Base-by-base conservation (phyloP, 2,888 invertebrate genomes). In the Drosophila siamana region DNA sequence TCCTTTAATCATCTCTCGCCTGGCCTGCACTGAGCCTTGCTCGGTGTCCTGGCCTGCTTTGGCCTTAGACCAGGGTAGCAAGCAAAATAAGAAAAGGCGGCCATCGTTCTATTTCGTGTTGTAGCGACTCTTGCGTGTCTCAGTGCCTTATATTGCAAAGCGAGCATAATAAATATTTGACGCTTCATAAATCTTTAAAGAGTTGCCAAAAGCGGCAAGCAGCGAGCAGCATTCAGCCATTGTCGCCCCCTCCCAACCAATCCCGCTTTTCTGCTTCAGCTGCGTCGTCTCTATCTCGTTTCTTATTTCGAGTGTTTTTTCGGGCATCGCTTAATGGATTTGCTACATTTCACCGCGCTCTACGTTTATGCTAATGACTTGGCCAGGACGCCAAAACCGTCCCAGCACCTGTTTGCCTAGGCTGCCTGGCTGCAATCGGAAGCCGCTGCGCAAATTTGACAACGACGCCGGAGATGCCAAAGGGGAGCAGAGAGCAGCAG, bases 131-230 rank as follows among this genome's bases (percentile, higher is more conserved):
- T 86, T 87, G 89, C 86, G 89, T 86, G 88, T 79, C 72, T 80
- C 75, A 67, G 51, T 74, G 90, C 81, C 78, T 88, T 88, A 86
- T 89, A 90, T 90, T 86, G 86, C 87, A 87, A 88, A 88, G 89
- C 80, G 79, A 87, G 86, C 87, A 90, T 90, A 89, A 89, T 90
- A 89, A 89, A 89, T 90, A 89, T 90, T 89, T 90, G 90, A 89
- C 89, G 89, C 88, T 90, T 89, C 89, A 89, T 89, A 89, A 89
- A 89, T 89, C 89, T 89, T 90, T 89, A 90, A 90, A 88, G 88
- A 90, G 86, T 86, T 90, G 75, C 85, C 85, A 85, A 88, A 86
- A 84, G 57, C 61, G 59, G 52, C 62, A 47, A 47, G 46, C 51
- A 33, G 47, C 63, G 28, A 26, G 11, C 33, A 51, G 41, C 52